Conservation (phyloP, 1,140 invertebrate genomes). For the Archegozetes longisetosus region DNA sequence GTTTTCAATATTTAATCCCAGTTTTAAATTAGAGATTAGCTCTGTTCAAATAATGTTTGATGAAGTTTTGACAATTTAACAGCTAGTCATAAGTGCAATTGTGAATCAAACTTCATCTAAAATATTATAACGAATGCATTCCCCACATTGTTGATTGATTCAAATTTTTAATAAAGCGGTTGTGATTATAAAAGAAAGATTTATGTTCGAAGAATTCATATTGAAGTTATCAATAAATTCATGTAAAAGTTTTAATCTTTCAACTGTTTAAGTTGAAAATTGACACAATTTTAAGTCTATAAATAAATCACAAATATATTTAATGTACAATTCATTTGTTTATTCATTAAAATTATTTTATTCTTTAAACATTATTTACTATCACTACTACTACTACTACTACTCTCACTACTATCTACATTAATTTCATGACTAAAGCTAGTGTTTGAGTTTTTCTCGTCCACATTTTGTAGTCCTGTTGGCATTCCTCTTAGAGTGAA, state of each 20-base stretch:
- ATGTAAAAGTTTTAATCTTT: too few relatives aligned
- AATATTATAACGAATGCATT: too few relatives aligned
- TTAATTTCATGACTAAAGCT: background rate
- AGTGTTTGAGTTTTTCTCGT: background rate
- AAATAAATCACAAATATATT: background rate
- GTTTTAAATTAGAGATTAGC: too few relatives aligned
- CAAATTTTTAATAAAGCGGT: background rate
- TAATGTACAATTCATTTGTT: too few relatives aligned
- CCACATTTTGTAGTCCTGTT: background rate
- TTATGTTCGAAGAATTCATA: too few relatives aligned
- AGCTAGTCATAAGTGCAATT: background rate
- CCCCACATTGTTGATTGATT: too few relatives aligned
- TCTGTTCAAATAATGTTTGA: too few relatives aligned
- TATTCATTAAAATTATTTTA: too few relatives aligned
- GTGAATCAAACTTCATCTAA: background rate
- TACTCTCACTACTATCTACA: too few relatives aligned
- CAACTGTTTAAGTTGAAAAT: background rate
- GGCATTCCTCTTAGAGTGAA: background rate
- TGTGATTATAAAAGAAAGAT: background rate
- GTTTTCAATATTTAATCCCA: background rate
- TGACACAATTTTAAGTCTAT: background rate
- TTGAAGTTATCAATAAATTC: too few relatives aligned
- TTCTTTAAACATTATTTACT: too few relatives aligned
- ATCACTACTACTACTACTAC: too few relatives aligned
- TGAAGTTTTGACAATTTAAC: background rate